phyloP scores from a whole-genome alignment of 1,140 invertebrate genomes.

The Anoplolepis gracilipes region DNA sequence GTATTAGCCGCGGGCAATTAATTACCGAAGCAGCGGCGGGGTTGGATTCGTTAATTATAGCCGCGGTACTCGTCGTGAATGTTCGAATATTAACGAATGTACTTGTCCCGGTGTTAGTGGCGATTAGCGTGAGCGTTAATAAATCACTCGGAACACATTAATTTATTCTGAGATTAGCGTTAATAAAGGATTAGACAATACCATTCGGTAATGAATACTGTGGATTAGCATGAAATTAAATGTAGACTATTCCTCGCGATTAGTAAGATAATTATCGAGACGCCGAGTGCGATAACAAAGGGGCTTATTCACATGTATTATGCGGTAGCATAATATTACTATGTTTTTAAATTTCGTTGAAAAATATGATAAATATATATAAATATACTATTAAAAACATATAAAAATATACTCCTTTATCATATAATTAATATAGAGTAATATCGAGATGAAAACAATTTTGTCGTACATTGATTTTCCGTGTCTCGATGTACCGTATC shows the following conservation, averaged over 20 bases:
- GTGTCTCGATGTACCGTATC: no score
- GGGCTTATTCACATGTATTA: slow-evolving; percentile 30
- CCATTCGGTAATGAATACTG: slow-evolving; percentile 60
- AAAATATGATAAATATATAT: neutral
- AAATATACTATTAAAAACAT: neutral
- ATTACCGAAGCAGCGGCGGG: slow-evolving; percentile 44
- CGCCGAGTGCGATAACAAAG: slow-evolving; percentile 5
- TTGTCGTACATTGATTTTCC: no score
- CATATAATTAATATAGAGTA: neutral
- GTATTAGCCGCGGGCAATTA: slow-evolving; percentile 58
- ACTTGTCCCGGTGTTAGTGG: slow-evolving; percentile 50
- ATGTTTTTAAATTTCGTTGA: slow-evolving; percentile 6
- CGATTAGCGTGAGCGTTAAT: slow-evolving; percentile 57
- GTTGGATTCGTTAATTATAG: slow-evolving; percentile 60
- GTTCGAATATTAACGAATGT: slow-evolving; percentile 61
- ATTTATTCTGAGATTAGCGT: slow-evolving; percentile 60
- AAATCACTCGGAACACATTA: slow-evolving; percentile 54
- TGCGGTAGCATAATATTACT: neutral
- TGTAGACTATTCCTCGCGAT: slow-evolving; percentile 34
- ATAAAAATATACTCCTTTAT: no score
- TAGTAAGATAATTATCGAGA: slow-evolving; percentile 47
- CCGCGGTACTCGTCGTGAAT: slow-evolving; percentile 53
- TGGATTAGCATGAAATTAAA: slow-evolving; percentile 48
- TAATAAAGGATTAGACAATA: slow-evolving; percentile 61
- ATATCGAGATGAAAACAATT: neutral